These are phyloP conservation scores for Camponotus floridanus DNA, from an alignment of 1,140 invertebrate species.

Conservation along the genomic window DNA sequence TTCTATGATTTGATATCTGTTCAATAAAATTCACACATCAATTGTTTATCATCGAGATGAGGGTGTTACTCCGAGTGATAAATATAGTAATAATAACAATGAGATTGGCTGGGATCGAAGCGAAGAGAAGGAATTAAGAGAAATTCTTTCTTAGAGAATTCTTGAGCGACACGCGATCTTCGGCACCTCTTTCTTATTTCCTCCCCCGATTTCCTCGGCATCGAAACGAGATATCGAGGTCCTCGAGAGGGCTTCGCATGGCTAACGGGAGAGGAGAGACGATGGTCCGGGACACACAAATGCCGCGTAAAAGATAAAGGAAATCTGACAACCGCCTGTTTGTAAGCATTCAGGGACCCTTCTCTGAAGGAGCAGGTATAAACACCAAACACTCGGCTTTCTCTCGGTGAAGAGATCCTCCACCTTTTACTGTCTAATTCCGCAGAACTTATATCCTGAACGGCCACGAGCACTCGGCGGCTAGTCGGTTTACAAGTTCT, in stretches of 20 bases:
- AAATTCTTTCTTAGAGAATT: slow-evolving; percentile 53
- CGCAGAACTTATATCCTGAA: slow-evolving; percentile 69
- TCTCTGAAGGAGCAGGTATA: slow-evolving; percentile 79
- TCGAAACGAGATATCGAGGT: slow-evolving; percentile 37
- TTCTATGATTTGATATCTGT: not conserved
- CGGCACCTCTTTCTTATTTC: slow-evolving; percentile 1
- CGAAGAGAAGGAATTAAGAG: slow-evolving; percentile 40
- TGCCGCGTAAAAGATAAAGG: slow-evolving; percentile 84
- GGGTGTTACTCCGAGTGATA: not conserved
- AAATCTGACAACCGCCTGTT: slow-evolving; percentile 85
- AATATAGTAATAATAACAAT: not conserved
- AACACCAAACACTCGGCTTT: slow-evolving; percentile 77
- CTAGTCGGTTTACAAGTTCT: slow-evolving; percentile 36
- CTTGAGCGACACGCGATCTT: slow-evolving; percentile 49
- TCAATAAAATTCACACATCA: not conserved
- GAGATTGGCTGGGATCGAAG: not conserved
- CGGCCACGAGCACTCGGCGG: slow-evolving; percentile 42
- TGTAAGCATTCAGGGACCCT: slow-evolving; percentile 80
- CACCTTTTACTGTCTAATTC: slow-evolving; percentile 78
- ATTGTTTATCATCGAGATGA: slow-evolving; percentile 20
- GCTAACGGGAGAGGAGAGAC: slow-evolving; percentile 59
- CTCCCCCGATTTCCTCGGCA: slow-evolving; percentile 8
- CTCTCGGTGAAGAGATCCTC: slow-evolving; percentile 61
- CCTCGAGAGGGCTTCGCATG: slow-evolving; percentile 58
- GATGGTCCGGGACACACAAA: slow-evolving; percentile 78